Base-by-base conservation (phyloP, 2,113 vertebrate genomes). In the Cyanocitta stelleri region DNA sequence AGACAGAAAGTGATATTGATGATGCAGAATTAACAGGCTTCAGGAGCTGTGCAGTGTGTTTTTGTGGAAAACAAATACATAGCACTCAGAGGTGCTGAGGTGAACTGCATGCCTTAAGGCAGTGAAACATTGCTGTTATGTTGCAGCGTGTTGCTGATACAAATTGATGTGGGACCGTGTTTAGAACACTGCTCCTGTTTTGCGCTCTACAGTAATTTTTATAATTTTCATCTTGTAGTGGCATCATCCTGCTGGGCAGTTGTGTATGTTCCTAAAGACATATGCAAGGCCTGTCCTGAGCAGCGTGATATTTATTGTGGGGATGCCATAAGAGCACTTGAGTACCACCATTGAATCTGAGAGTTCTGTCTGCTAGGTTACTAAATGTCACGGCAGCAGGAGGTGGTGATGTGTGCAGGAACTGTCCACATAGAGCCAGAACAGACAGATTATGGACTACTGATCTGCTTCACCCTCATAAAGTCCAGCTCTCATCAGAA, bases 1-100 rank as follows among this genome's bases (percentile, higher is more conserved):
- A 83, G 90, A 89, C 89, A 93, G 64, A 79, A 88, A 97, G 87
- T 79, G 80, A 67, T 90, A 83, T 86, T 89, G 93, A 90, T 87
- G 83, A n/a, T 90, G 51, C 67, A 5, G 2, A 77, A 89, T 51
- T 44, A 92, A 71, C 39, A 67, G 68, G 41, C 62, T 88, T 81
- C 51, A 82, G 69, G 85, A 39, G 48, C 43, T 8, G 1, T 33
- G 54, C 33, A 26, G 23, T 3, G 0, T 76, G 30, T 67, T 82
- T 86, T 74, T 56, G 30, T 83, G 74, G 67, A 48, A 83, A 77
- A 87, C 64, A 90, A 86, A 87, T 61, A 43, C 27, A 16, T 13
- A 58, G 75, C 44, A 46, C 63, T 90, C 39, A 21, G 74, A 90
- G 80, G 76, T 66, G 41, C 62, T 78, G 78, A 55, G 64, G 82